Conservation (phyloP, 1,140 invertebrate genomes). For the Meteorus sp. region DNA sequence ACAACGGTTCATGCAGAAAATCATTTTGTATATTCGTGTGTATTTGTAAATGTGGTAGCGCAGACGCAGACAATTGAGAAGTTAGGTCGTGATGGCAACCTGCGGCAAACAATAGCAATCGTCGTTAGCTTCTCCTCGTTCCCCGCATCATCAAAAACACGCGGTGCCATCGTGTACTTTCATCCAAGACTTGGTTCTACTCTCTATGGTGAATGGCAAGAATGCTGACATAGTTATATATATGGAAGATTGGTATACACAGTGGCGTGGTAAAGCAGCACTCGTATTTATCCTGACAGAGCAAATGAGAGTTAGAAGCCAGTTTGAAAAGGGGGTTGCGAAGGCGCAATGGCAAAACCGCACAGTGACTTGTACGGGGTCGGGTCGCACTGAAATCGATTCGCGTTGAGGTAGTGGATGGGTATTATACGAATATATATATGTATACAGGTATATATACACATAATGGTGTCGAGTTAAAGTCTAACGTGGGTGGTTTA, state of each 20-base stretch:
- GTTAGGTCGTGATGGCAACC: constrained; percentile 13
- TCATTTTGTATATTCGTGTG: no score
- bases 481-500: background rate
- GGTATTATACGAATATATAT: no score
- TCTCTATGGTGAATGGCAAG: background rate
- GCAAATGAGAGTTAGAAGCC: constrained; percentile 1
- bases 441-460: no score
- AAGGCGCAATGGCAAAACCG: constrained; percentile 1
- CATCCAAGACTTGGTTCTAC: background rate
- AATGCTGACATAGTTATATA: background rate
- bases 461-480: background rate
- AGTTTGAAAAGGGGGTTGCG: background rate
- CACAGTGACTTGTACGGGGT: background rate
- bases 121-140: background rate
- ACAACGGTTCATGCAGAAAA: no score
- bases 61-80: constrained; percentile 3
- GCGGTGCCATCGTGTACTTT: background rate
- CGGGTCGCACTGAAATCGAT: background rate
- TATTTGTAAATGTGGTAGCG: background rate
- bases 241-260: background rate
- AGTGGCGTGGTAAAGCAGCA: background rate
- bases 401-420: no score
- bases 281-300: background rate
- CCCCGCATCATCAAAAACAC: constrained; percentile 5
- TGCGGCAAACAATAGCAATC: constrained; percentile 15